Evolutionary conservation across 2,113 vertebrate species (phyloP).

Genomic region (Dasypus novemcinctus): DNA sequence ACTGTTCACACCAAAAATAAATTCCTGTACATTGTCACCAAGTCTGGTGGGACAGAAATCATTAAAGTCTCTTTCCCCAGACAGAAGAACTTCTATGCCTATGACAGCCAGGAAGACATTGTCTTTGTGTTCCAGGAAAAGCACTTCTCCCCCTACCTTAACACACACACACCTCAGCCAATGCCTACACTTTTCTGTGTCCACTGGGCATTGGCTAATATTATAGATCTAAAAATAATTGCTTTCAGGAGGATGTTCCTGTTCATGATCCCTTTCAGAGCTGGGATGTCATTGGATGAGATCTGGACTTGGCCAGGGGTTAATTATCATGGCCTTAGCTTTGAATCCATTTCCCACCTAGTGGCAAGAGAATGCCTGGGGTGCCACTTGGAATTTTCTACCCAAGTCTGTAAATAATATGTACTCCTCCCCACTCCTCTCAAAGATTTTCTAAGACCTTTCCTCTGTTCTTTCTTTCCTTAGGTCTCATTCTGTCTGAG

Average conservation of each 20-base stretch:
- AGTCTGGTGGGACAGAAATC: conserved; percentile 93
- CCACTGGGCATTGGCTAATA: background rate
- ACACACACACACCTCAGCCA: background rate
- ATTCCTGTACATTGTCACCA: conserved; percentile 93
- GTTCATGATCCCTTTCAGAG: background rate
- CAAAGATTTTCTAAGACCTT: background rate
- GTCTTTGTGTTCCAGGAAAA: conserved; percentile 93
- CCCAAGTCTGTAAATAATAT: background rate
- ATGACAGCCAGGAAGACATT: conserved; percentile 93
- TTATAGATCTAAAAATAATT: background rate
- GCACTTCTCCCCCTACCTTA: conserved; percentile 80
- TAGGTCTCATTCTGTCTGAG: background rate
- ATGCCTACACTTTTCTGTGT: background rate
- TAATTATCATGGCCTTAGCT: conserved; percentile 62
- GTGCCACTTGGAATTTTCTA: background rate
- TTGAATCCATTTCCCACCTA: background rate
- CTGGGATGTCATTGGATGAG: background rate
- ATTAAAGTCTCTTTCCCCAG: conserved; percentile 94
- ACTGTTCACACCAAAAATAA: conserved; percentile 92
- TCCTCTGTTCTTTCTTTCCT: background rate
- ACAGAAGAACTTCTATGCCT: conserved; percentile 90
- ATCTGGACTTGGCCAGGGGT: conserved; percentile 29
- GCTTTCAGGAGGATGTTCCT: background rate
- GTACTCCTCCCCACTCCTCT: background rate
- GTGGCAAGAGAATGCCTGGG: background rate